A percentile compares a stretch with the other conserved stretches of the same genome.
Conservation (phyloP, 2,888 invertebrate species). For the Plagodis dolabraria region DNA sequence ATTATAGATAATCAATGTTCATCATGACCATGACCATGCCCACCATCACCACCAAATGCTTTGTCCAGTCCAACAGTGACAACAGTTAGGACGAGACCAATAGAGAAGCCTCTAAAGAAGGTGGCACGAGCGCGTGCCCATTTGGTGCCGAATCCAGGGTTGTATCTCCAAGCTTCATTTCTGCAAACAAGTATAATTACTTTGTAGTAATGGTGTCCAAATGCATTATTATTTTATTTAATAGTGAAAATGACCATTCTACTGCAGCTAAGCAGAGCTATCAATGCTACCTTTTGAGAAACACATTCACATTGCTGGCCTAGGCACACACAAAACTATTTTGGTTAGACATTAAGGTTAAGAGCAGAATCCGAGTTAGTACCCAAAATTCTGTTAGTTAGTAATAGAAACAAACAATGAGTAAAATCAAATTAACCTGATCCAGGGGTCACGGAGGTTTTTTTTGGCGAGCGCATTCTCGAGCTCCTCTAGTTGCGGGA, state of each 20-base stretch:
- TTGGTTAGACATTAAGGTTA: too few species aligned
- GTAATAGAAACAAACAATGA: too few species aligned
- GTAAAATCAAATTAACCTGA: constrained; percentile 83
- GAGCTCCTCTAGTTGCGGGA: constrained; percentile 86
- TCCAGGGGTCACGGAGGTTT: constrained; percentile 94
- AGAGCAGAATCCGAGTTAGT: too few species aligned
- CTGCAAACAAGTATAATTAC: constrained; percentile 58
- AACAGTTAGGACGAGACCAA: constrained; percentile 83
- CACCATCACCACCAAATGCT: constrained; percentile 50
- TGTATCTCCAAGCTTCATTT: constrained; percentile 94
- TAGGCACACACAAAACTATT: neutral
- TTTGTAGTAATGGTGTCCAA: too few species aligned
- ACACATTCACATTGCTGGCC: too few species aligned
- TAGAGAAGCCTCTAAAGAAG: constrained; percentile 87
- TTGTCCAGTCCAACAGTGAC: constrained; percentile 57
- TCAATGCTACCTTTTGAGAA: too few species aligned
- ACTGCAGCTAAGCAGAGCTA: neutral
- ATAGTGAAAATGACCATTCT: too few species aligned
- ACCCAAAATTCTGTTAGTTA: too few species aligned
- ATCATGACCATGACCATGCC: constrained; percentile 58
- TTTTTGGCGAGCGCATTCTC: constrained; percentile 87
- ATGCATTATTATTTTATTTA: too few species aligned
- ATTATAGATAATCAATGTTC: constrained; percentile 4
- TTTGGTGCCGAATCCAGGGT: constrained; percentile 86
- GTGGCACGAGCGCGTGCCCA: constrained; percentile 64